These are phyloP conservation scores for Galemys pyrenaicus DNA, from an alignment of 2,113 vertebrate genomes.

Conservation along the genomic window DNA sequence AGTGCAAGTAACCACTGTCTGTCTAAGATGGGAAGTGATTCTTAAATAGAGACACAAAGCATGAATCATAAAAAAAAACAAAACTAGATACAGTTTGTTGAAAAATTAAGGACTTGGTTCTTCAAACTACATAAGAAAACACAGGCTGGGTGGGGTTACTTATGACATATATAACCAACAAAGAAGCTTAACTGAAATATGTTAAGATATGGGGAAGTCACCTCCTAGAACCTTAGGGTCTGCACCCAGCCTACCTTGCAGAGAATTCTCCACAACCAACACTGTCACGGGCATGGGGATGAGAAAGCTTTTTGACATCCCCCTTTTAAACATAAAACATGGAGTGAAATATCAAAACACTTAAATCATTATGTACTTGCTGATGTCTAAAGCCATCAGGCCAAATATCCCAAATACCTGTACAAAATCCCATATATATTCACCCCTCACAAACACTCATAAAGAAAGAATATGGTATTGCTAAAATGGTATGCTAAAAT, in stretches of 20 bases:
- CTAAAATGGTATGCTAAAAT: too few species aligned
- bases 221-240: neutral
- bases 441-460: neutral
- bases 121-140: neutral
- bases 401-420: neutral
- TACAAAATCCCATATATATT: neutral
- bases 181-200: neutral
- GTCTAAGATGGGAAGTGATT: neutral
- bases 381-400: neutral
- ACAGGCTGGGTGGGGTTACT: neutral
- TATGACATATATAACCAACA: neutral
- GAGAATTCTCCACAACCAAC: neutral
- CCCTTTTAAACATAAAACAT: neutral
- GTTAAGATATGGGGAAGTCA: neutral
- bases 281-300: neutral
- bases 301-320: neutral
- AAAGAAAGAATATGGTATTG: neutral
- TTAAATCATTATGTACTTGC: neutral
- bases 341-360: neutral
- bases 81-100: neutral
- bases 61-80: neutral
- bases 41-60: slow-evolving; percentile 1
- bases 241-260: neutral
- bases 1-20: neutral
- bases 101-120: neutral